phyloP scores from a whole-genome alignment of 2,113 vertebrate species.

The Panurus biarmicus region DNA sequence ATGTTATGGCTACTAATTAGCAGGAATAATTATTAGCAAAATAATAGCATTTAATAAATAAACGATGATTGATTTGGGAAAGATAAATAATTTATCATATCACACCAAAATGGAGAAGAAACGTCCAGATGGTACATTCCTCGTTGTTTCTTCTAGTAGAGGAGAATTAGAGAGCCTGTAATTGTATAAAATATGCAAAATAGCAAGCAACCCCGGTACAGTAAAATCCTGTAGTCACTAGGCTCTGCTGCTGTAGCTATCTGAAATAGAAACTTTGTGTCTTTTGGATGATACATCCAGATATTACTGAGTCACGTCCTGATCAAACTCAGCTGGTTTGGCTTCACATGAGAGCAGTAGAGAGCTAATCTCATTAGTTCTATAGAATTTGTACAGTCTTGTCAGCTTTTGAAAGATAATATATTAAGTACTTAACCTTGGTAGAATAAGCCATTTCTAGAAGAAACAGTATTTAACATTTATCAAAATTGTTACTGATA shows the following conservation, averaged over 20 bases:
- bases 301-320: not conserved
- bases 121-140: not conserved
- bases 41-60: not conserved
- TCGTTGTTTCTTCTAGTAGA: not conserved
- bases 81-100: not conserved
- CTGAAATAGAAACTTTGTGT: not conserved
- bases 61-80: not conserved
- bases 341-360: not conserved
- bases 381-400: not conserved
- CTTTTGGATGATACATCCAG: not conserved
- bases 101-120: not conserved
- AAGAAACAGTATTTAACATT: not conserved
- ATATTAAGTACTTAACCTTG: not conserved
- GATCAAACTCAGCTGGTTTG: not conserved
- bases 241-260: not conserved
- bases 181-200: not conserved
- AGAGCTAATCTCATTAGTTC: not conserved
- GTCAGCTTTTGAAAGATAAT: not conserved
- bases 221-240: not conserved
- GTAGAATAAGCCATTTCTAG: not conserved
- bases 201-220: not conserved
- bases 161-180: not conserved
- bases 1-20: not conserved
- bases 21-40: not conserved
- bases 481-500: not conserved